Evolutionary conservation across 2,797 vertebrate genomes (phyloP), one percentile per base, ranked within the genome.

Genomic region (Enteromius paludinosus): DNA sequence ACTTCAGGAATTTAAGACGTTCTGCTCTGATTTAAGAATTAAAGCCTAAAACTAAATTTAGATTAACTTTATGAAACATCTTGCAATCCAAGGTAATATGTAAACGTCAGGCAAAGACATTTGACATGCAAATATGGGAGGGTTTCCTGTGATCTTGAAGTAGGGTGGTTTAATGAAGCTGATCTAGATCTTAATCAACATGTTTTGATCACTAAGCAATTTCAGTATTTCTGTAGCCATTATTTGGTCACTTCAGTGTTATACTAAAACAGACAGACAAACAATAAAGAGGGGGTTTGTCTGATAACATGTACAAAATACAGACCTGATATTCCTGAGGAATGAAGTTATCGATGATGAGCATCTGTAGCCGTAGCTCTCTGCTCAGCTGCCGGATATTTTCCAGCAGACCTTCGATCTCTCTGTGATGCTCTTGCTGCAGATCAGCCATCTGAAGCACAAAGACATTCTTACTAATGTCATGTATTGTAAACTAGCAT

Each of bases 311-410:
- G 30, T 33, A 33, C 30, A 33, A 4, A 43, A 52, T 18, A 78
- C 30, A 64, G 49, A 85, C 85, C 96, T 99, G 98, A 89, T 98
- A 99, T 87, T 99, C 97, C 88, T 97, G 97, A 86, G 98, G 98
- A 91, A 99, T 99, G 87, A 99, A 99, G 89, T 96, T 99, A 92
- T 99, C 97, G 82, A 99, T 99, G 89, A 99, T 98, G 33, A 98
- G 96, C 96, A 99, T 98, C 92, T 99, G 97, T 35, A 99, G 97
- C 0, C 98, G 94, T 28, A 99, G 96, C 43, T 99, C 98, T 66
- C 97, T 94, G 90, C 98, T 99, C 86, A 99, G 96, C 90, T 99
- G 98, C 49, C 98, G 95, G 52, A 99, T 99, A 82, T 99, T 99
- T 91, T 99, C 98, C 70, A 99, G 88, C 0, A 99, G 93, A 0